Percentiles rank a stretch among this genome's conserved stretches.
These are phyloP conservation scores for Sorex fumeus DNA, from an alignment of 2,113 vertebrate genomes.

Conservation along the genomic window DNA sequence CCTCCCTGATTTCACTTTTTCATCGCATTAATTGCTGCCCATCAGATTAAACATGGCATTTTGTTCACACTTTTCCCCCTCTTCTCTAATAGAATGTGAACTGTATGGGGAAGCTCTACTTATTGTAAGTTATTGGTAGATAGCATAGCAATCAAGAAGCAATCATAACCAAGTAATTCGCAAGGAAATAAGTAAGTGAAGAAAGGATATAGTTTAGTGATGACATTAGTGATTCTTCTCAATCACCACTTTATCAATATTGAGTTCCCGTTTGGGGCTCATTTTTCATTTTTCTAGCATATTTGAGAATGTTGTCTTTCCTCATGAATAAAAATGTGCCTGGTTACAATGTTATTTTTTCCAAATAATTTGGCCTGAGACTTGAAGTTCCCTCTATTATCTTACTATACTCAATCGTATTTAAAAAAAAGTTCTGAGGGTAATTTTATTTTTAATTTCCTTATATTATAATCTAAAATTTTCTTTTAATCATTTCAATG, in stretches of 20 bases:
- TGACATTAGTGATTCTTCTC: neutral
- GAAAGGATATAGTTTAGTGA: neutral
- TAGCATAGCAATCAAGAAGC: neutral
- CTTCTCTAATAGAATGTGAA: neutral
- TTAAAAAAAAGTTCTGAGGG: neutral
- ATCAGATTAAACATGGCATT: too few species aligned
- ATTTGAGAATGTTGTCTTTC: neutral
- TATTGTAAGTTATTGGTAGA: neutral
- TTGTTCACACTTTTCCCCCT: neutral
- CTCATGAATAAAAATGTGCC: neutral
- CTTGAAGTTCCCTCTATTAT: neutral
- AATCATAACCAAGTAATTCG: neutral
- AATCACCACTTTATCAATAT: neutral
- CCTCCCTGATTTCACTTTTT: neutral
- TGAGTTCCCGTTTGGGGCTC: neutral
- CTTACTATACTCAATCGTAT: neutral
- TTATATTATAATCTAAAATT: neutral
- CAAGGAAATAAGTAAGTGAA: neutral
- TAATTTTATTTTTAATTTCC: slow-evolving; percentile 19
- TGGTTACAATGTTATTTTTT: neutral
- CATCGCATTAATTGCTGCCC: neutral
- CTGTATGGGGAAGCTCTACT: too few species aligned
- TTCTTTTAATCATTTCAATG: slow-evolving; percentile 12
- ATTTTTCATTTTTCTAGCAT: neutral
- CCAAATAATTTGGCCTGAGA: neutral